Conservation (phyloP, 2,888 invertebrate species). For the Papilio protenor region DNA sequence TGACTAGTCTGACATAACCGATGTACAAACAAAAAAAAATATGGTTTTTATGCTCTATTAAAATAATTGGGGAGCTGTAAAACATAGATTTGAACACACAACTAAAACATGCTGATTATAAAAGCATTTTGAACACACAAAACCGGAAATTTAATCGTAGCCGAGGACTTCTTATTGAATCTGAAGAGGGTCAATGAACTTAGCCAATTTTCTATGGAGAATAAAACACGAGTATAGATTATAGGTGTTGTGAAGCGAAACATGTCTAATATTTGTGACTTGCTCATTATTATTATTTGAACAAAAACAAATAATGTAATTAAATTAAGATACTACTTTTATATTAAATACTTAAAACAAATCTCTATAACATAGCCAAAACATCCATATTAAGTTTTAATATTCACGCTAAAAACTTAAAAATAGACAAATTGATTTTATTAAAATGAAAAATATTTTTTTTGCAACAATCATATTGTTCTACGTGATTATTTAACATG, state of each 20-base stretch:
- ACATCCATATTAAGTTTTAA: too few species aligned
- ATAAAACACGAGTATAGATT: not conserved
- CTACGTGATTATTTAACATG: conserved; percentile 1
- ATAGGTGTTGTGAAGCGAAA: too few species aligned
- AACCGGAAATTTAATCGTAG: not conserved
- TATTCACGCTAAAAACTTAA: not conserved
- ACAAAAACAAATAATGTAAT: too few species aligned
- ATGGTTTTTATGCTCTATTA: too few species aligned
- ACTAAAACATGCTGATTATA: not conserved
- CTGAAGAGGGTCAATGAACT: not conserved
- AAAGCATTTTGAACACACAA: not conserved
- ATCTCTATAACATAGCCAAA: too few species aligned
- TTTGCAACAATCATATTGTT: not conserved
- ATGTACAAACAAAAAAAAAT: not conserved
- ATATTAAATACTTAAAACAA: too few species aligned
- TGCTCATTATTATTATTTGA: too few species aligned
- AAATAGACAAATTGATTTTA: not conserved
- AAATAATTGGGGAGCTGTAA: not conserved
- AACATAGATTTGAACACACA: not conserved
- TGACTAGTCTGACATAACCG: not conserved
- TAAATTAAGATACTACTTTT: too few species aligned
- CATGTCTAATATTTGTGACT: too few species aligned
- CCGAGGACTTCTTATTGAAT: not conserved
- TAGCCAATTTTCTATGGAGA: not conserved
- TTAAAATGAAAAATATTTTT: not conserved